Base-by-base conservation (phyloP, 2,113 vertebrate genomes). In the Leptodactylus fuscus region DNA sequence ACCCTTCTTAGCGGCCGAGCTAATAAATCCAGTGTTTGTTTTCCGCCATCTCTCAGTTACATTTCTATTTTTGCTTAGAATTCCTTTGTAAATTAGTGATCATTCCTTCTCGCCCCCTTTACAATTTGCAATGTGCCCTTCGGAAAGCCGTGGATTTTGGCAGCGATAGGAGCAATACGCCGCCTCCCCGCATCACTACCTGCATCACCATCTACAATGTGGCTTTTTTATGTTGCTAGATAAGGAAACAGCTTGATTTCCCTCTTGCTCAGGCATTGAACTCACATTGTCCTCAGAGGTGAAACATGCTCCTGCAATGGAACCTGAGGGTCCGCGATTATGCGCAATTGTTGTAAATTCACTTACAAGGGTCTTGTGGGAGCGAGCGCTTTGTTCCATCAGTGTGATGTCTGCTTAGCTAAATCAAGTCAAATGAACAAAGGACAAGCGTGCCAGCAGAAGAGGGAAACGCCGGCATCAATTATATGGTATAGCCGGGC, bases 291-390 rank as follows among this genome's bases (percentile, higher is more conserved):
- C 46, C 83, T 85, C 83, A 7, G 32, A 85, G 83, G 60, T 49
- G 48, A 85, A 85, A 85, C 20, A 36, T 18, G 73, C 48, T 77
- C 41, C 32, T 27, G 60, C 46, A 11, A 70, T 51, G 44, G 60
- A 85, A 85, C 74, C 83, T 41, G 29, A 48, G 74, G 83, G 12
- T 79, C 83, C n/a, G 58, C 46, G 32, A 85, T 85, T 79, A 85
- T 78, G 29, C 58, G 32, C 74, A 78, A 51, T 78, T 70, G 60
- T 51, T 65, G 71, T 67, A 49, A 49, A 77, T 67, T 77, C 34
- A 84, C 49, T 84, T 78, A 29, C 29, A 69, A 69, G 62, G 32
- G 41, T 85, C 83, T 78, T 53, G 60, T 20, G 83, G 83, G 83
- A 84, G 7, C 36, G 9, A 20, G 60, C 48, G 74, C 44, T 85